Evolutionary conservation across 1,140 invertebrate genomes (phyloP).

Genomic region (Daktulosphaira vitifoliae): DNA sequence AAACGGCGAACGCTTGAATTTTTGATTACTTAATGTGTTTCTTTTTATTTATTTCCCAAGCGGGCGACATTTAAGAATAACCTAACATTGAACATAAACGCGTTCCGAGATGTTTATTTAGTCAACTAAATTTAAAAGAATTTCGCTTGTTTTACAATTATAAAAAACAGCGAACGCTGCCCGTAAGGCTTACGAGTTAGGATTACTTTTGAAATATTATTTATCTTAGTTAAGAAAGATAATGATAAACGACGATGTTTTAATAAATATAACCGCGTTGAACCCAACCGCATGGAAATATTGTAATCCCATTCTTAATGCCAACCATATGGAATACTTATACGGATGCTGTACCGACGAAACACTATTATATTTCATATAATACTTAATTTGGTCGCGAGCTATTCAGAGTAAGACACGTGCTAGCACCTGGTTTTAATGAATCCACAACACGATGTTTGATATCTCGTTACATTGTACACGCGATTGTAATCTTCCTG

Average conservation of each 20-base stretch:
- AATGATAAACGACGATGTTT: neutral
- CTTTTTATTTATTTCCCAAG: too few relatives aligned
- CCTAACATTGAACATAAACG: too few relatives aligned
- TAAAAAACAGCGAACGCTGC: too few relatives aligned
- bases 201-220: too few relatives aligned
- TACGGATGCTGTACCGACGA: neutral
- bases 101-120: too few relatives aligned
- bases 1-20: too few relatives aligned
- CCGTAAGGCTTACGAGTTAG: too few relatives aligned
- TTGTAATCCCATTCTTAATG: slow-evolving; percentile 15
- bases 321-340: slow-evolving; percentile 24
- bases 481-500: neutral
- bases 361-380: slow-evolving; percentile 4
- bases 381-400: neutral
- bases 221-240: too few relatives aligned
- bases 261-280: neutral
- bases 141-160: too few relatives aligned
- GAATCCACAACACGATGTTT: neutral
- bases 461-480: neutral
- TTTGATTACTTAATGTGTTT: too few relatives aligned
- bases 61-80: too few relatives aligned
- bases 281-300: slow-evolving; percentile 13
- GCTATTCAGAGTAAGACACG: neutral
- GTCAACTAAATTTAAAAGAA: too few relatives aligned
- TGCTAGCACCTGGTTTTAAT: neutral